Base-by-base conservation (phyloP, 2,113 vertebrate genomes). In the Coreoperca whiteheadi region DNA sequence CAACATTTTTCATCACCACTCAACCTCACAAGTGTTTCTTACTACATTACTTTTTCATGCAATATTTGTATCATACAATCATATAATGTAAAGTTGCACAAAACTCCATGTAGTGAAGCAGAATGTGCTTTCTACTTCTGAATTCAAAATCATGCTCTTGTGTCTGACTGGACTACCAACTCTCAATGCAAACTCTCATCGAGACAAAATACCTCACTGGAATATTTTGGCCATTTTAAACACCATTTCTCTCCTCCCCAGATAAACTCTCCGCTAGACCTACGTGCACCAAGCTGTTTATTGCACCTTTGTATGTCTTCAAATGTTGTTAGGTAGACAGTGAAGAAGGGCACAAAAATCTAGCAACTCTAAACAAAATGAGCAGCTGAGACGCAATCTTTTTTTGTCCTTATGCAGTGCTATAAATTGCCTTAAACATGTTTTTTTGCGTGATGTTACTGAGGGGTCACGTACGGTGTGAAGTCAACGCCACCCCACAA, bases 401-500 rank as follows among this genome's bases (percentile, higher is more conserved):
- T 23, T n/a, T 61, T 61, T n/a, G 16, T 53, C 11, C 25, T 9
- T 34, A 0, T n/a, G n/a, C 3, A 14, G 25, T 30, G 32, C 12
- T 14, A 30, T 10, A 53, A 61, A 48, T n/a, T 25, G 18, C 37
- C 3, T 10, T 41, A 20, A 72, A 25, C 5, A 0, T 69, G 23
- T 41, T 12, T 53, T 4, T 37, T 9, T 59, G 20, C 2, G 9
- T 34, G 18, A 43, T 23, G 37, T 68, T 53, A 23, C 46, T 0
- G 25, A 15, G 16, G 15, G 8, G 23, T 65, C 28, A 25, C 10
- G 14, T 34, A 3, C 2, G 4, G 28, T 4, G 4, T 28, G 12
- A 34, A 51, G 20, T 61, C 28, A 28, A 6, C 37, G 6, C 6
- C 6, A 39, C 37, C 41, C 75, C 18, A 81, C 74, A 88, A 82